Conservation (phyloP, 2,888 invertebrate species). For the Tenthredo amoena region DNA sequence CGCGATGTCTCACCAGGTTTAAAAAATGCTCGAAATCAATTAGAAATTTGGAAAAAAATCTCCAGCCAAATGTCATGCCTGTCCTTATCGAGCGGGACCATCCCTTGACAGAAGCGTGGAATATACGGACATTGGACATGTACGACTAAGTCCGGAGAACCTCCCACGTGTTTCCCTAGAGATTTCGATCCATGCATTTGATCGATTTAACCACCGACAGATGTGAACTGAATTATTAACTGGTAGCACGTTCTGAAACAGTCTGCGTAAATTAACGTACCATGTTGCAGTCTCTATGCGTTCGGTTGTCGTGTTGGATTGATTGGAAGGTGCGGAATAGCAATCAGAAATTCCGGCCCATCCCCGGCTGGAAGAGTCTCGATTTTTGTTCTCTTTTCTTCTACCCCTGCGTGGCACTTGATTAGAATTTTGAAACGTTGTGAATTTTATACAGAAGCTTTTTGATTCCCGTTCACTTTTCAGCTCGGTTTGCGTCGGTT, state of each 20-base stretch:
- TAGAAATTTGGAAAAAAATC: not conserved
- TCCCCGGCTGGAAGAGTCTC: not conserved
- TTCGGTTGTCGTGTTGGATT: not conserved
- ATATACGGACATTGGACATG: not conserved
- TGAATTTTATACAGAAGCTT: not conserved
- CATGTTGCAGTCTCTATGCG: conserved; percentile 1
- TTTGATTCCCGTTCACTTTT: not conserved
- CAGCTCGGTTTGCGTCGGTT: not conserved
- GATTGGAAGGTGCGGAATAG: not conserved
- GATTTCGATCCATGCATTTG: conserved; percentile 44
- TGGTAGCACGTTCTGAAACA: not conserved
- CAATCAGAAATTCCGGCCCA: conserved; percentile 5
- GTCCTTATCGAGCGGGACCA: not conserved
- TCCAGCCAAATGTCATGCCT: not conserved
- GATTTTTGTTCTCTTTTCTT: not conserved
- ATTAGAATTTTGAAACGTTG: not conserved
- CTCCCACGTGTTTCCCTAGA: conserved; percentile 15
- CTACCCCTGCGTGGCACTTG: not conserved
- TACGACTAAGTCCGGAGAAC: conserved; percentile 9
- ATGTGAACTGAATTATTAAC: conserved; percentile 49
- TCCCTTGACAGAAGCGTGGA: not conserved
- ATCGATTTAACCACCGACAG: conserved; percentile 45
- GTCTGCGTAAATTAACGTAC: conserved; percentile 18
- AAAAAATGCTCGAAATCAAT: not conserved
- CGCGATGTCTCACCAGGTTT: not conserved